phyloP scores from a whole-genome alignment of 2,797 vertebrate genomes.

The Betta splendens region DNA sequence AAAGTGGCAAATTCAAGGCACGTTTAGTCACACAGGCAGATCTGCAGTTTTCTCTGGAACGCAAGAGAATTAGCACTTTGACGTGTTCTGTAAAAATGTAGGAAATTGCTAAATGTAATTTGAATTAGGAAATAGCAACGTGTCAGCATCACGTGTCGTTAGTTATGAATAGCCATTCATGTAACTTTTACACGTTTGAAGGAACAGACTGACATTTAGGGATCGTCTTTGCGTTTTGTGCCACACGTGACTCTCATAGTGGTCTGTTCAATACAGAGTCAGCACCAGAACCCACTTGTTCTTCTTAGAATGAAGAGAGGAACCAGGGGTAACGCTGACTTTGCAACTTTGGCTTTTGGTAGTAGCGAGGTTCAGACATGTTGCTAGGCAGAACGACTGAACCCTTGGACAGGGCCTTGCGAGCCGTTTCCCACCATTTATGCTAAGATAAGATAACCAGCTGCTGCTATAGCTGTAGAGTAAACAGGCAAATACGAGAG shows the following conservation, averaged over 20 bases:
- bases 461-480: not conserved
- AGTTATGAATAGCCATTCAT: constrained; percentile 15
- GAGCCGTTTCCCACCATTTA: not conserved
- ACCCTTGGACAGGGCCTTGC: not conserved
- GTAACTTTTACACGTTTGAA: constrained; percentile 5
- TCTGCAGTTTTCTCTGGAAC: constrained; percentile 54
- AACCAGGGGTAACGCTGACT: not conserved
- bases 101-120: constrained; percentile 5
- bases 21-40: constrained; percentile 73
- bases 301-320: constrained; percentile 17
- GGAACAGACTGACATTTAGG: constrained; percentile 13
- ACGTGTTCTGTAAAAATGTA: constrained; percentile 24
- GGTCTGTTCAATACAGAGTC: not conserved
- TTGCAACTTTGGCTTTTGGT: constrained; percentile 39
- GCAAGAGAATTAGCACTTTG: constrained; percentile 27
- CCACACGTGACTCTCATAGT: not conserved
- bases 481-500: not conserved
- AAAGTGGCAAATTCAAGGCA: constrained; percentile 72
- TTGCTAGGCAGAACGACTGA: not conserved
- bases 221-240: not conserved
- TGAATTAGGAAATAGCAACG: constrained; percentile 19
- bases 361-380: constrained; percentile 2
- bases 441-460: not conserved
- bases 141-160: constrained; percentile 5
- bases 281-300: constrained; percentile 11